These are phyloP conservation scores for Calliphora vomitoria DNA, from an alignment of 2,888 invertebrate species.

Conservation along the genomic window DNA sequence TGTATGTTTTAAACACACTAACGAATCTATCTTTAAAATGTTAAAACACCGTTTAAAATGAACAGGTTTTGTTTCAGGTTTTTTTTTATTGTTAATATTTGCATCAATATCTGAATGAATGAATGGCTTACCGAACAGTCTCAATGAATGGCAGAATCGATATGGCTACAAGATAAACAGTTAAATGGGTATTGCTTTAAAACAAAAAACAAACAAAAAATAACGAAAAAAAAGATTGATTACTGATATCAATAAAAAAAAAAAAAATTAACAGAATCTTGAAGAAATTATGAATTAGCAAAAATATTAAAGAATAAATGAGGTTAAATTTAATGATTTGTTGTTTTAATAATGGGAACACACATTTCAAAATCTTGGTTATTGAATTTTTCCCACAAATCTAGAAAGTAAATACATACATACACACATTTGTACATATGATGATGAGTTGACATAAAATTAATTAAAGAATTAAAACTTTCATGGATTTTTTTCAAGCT, in stretches of 20 bases:
- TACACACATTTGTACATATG: too few relatives aligned
- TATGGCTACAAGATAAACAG: slow-evolving; percentile 8
- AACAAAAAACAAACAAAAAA: too few relatives aligned
- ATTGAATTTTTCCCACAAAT: slow-evolving; percentile 15
- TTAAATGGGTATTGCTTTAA: slow-evolving; percentile 16
- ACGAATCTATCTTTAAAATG: not conserved
- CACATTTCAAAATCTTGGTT: not conserved
- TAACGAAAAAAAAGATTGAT: slow-evolving; percentile 46
- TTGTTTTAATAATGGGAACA: slow-evolving; percentile 15
- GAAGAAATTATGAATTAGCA: slow-evolving; percentile 41
- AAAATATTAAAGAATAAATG: not conserved
- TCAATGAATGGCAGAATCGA: slow-evolving; percentile 7
- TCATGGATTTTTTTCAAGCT: not conserved
- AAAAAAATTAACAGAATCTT: slow-evolving; percentile 12
- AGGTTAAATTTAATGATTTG: slow-evolving; percentile 52
- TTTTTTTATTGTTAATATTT: slow-evolving; percentile 6
- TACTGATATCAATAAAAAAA: slow-evolving; percentile 10
- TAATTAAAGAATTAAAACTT: not conserved
- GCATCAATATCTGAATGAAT: not conserved
- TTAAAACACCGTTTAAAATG: not conserved
- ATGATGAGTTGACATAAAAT: slow-evolving; percentile 25
- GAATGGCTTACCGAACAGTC: not conserved
- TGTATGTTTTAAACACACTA: slow-evolving; percentile 22
- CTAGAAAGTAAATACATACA: slow-evolving; percentile 7
- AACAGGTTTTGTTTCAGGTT: not conserved